Conservation (phyloP, 2,888 invertebrate species). For the Magallana nippona region DNA sequence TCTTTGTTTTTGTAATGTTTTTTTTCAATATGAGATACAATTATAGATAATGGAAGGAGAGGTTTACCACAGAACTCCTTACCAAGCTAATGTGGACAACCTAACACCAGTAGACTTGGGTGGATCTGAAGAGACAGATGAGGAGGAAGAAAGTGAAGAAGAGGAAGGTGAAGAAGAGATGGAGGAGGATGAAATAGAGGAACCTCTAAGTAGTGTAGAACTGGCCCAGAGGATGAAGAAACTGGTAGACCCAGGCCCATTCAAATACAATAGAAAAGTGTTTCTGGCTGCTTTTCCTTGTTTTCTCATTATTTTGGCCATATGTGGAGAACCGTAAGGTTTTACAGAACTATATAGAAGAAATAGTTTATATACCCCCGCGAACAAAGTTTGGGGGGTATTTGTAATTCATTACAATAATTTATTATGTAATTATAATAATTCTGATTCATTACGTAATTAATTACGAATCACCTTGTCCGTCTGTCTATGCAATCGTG, state of each 20-base stretch:
- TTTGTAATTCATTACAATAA: too few species aligned
- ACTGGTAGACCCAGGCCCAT: slow-evolving; percentile 69
- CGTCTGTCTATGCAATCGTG: too few species aligned
- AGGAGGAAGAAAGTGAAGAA: slow-evolving; percentile 48
- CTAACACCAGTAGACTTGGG: slow-evolving; percentile 32
- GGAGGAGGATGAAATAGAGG: slow-evolving; percentile 26
- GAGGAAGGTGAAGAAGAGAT: slow-evolving; percentile 13
- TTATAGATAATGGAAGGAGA: slow-evolving; percentile 10
- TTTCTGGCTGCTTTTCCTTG: slow-evolving; percentile 73
- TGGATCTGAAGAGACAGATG: slow-evolving; percentile 45
- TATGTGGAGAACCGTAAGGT: slow-evolving; percentile 75
- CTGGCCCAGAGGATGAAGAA: slow-evolving; percentile 50
- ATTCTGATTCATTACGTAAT: too few species aligned
- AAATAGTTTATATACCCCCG: too few species aligned
- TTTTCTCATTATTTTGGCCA: slow-evolving; percentile 67
- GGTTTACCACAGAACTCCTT: slow-evolving; percentile 41
- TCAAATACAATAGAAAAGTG: slow-evolving; percentile 70
- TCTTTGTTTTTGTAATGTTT: too few species aligned
- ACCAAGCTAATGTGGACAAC: slow-evolving; percentile 40
- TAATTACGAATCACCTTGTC: too few species aligned
- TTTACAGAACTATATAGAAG: too few species aligned
- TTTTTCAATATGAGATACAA: too few species aligned
- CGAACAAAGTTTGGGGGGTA: too few species aligned
- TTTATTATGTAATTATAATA: too few species aligned
- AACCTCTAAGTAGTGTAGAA: slow-evolving; percentile 51